Conservation (phyloP, 1,140 invertebrate genomes). For the Pomacea maculata region DNA sequence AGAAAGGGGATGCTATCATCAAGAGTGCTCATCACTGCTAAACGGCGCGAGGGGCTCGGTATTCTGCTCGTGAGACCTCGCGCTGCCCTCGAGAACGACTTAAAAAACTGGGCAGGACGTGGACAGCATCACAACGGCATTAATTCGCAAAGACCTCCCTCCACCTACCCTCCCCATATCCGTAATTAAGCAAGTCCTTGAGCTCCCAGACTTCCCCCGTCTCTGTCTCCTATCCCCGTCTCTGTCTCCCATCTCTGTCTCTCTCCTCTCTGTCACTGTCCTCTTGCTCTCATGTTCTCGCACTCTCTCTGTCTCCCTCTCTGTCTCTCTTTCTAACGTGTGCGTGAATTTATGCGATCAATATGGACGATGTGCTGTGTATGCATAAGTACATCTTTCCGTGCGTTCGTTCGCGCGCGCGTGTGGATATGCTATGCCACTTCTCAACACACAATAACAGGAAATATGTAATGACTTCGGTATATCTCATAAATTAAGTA, state of each 20-base stretch:
- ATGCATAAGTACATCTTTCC: neutral
- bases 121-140: no score
- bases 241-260: neutral
- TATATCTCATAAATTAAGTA: no score
- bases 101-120: no score
- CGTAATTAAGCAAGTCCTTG: neutral
- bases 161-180: neutral
- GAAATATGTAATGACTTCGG: no score
- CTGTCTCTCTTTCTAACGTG: neutral
- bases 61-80: no score
- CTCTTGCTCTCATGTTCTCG: conserved; percentile 4
- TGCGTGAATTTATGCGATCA: no score
- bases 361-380: no score
- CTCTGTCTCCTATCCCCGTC: neutral
- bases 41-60: no score
- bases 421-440: neutral
- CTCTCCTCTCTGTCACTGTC: neutral
- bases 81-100: no score
- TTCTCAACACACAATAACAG: no score
- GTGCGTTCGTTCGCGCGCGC: neutral
- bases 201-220: neutral
- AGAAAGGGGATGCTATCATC: neutral
- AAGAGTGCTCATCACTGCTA: no score
- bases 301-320: neutral
- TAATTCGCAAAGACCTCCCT: neutral